These are phyloP conservation scores for Drosophila melanosoma DNA, from an alignment of 2,888 invertebrate genomes.

Conservation along the genomic window DNA sequence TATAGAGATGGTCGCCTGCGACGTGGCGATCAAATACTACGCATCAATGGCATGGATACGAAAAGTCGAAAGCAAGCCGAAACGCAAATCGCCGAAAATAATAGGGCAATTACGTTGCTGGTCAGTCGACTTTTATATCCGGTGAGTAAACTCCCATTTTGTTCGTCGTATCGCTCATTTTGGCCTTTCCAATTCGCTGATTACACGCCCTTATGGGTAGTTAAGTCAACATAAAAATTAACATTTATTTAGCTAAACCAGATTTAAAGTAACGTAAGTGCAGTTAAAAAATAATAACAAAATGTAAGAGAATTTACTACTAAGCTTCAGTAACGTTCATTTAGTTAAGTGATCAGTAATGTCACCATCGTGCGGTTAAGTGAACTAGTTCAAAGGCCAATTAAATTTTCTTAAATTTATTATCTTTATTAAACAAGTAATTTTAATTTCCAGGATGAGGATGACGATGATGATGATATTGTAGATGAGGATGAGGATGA, in stretches of 20 bases:
- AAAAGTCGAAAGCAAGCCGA: slow-evolving; percentile 87
- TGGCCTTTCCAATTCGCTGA: too few relatives aligned
- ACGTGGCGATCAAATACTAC: slow-evolving; percentile 88
- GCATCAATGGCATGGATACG: slow-evolving; percentile 88
- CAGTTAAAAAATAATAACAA: too few relatives aligned
- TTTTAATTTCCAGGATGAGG: neutral
- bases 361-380: neutral
- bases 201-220: too few relatives aligned
- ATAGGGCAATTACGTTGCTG: slow-evolving; percentile 87
- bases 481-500: neutral
- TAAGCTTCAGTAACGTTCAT: neutral
- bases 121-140: slow-evolving; percentile 87
- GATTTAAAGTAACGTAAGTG: too few relatives aligned
- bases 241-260: too few relatives aligned
- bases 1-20: slow-evolving; percentile 87
- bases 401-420: neutral
- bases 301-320: too few relatives aligned
- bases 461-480: neutral
- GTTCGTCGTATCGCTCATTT: neutral
- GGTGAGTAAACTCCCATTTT: slow-evolving; percentile 81
- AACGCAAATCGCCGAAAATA: slow-evolving; percentile 87
- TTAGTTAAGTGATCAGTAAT: neutral
- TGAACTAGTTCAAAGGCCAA: neutral
- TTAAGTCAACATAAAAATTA: too few relatives aligned
- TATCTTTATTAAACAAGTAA: neutral